Percentiles rank a stretch among this genome's conserved stretches.
Evolutionary conservation across 2,113 vertebrate genomes (phyloP).

Genomic region (Fregetta grallaria): DNA sequence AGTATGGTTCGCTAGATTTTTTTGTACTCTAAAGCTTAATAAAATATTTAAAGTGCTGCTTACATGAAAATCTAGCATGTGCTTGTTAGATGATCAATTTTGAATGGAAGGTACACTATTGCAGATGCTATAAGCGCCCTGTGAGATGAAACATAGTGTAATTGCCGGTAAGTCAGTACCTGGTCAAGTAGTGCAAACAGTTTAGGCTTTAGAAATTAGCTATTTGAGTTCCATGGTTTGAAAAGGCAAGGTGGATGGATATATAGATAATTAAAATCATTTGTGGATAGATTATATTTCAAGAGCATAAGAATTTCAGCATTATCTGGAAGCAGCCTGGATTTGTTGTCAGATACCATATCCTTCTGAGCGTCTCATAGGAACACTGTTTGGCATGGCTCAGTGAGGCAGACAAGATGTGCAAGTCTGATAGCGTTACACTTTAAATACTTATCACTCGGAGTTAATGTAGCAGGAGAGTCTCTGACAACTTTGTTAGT

Average conservation of each 20-base stretch:
- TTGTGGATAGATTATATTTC: constrained; percentile 19
- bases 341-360: constrained; percentile 24
- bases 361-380: not conserved
- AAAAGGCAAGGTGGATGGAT: not conserved
- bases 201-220: not conserved
- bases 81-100: constrained; percentile 17
- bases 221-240: not conserved
- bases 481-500: constrained; percentile 26
- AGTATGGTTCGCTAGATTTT: not conserved
- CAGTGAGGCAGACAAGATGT: constrained; percentile 5
- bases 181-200: constrained; percentile 3
- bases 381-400: not conserved
- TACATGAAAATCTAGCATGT: not conserved
- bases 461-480: constrained; percentile 8
- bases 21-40: not conserved
- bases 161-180: not conserved
- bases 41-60: constrained; percentile 31
- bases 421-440: not conserved
- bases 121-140: not conserved
- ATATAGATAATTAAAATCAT: constrained; percentile 3
- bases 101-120: not conserved
- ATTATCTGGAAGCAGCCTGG: not conserved
- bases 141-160: not conserved
- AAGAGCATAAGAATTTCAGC: not conserved
- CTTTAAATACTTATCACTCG: not conserved